Evolutionary conservation across 2,113 vertebrate species (phyloP), one percentile per base, ranked within the genome.

Genomic region (Hippopotamus amphibius): DNA sequence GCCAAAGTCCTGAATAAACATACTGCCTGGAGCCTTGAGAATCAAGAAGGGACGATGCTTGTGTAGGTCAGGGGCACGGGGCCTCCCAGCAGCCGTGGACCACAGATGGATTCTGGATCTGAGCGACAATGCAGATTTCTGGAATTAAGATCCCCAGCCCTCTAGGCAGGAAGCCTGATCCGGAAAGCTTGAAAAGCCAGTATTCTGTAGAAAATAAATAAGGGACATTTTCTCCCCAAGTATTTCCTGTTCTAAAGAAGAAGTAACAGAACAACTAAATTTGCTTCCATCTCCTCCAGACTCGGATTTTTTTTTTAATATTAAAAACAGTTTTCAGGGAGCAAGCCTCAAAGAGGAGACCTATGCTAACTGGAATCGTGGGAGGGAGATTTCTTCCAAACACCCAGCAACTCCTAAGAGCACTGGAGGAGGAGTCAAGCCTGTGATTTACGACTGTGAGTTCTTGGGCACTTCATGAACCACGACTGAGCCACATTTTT

Each of bases 181-280:
- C 26, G 76, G 90, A 96, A 96, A 92, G 59, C 68, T 82, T 79
- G 13, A 84, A 72, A 95, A 87, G 26, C 30, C 46, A 84, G 4
- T 30, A 30, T 85, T 96, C 37, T 89, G 24, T 71, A 93, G 71
- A 88, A 95, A 89, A 91, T 89, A 91, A 46, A 85, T 74, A 93
- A 80, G 24, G 48, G 30, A 93, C 19, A 33, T 83, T 96, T 92
- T 88, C 89, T 82, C 59, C 30, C 14, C 6, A n/a, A 76, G n/a
- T 93, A 97, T 76, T 91, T 96, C 74, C 72, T 94, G 41, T 93
- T 95, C 96, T 74, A 97, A 90, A 94, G 86, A 89, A 90, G 59
- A 96, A 90, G 68, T 90, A 82, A 19, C 30, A 96, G 77, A 92
- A 91, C 71, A 59, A 61, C 22, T 68, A 63, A 76, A 71, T 84